Percentiles rank a stretch among this genome's conserved stretches.
phyloP scores from a whole-genome alignment of 2,888 invertebrate genomes.

The Drosophila lutescens region DNA sequence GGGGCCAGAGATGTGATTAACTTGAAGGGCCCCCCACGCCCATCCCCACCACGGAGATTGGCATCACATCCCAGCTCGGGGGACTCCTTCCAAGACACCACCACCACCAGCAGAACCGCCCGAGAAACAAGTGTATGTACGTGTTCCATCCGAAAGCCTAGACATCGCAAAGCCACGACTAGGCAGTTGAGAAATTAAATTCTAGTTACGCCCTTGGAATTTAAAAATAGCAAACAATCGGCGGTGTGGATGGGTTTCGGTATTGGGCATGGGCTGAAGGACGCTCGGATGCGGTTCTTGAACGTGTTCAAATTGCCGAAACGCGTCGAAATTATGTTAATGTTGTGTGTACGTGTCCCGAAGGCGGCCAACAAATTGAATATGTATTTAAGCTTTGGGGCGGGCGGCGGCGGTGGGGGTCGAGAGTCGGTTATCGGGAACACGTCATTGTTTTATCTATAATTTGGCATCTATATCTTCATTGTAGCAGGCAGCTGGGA shows the following conservation, averaged over 20 bases:
- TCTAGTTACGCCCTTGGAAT: conserved; percentile 65
- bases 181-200: conserved; percentile 64
- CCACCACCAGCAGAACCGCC: too few relatives aligned
- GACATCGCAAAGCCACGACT: conserved; percentile 25
- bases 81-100: conserved; percentile 6
- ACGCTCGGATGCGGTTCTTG: conserved; percentile 48
- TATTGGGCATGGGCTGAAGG: conserved; percentile 5
- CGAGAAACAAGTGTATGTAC: conserved; percentile 33
- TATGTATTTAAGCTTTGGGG: conserved; percentile 52
- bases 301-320: conserved; percentile 73
- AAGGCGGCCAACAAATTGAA: conserved; percentile 60
- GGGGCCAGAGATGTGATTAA: conserved; percentile 33
- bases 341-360: conserved; percentile 52
- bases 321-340: conserved; percentile 70
- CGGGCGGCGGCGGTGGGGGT: neutral
- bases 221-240: conserved; percentile 59
- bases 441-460: conserved; percentile 33
- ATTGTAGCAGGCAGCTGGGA: neutral
- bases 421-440: conserved; percentile 22
- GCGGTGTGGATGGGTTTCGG: conserved; percentile 1
- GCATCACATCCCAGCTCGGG: conserved; percentile 16
- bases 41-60: neutral
- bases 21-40: conserved; percentile 17
- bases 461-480: conserved; percentile 33
- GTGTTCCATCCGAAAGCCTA: conserved; percentile 33